Conservation (phyloP, 1,140 invertebrate genomes). For the Physella acuta region DNA sequence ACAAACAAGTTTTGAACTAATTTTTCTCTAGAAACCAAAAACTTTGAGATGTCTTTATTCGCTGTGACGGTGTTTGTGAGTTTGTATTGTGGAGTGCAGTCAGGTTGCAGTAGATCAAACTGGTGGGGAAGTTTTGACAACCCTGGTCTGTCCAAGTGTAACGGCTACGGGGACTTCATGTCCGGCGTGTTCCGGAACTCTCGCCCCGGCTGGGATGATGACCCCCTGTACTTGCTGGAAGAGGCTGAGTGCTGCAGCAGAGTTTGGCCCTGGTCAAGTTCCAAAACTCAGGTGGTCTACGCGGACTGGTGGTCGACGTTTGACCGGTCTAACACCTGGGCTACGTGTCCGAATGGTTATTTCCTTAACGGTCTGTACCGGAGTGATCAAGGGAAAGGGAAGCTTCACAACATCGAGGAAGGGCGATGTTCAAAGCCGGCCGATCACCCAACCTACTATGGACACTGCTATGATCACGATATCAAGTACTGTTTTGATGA, state of each 20-base stretch:
- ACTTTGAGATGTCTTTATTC: too few species aligned
- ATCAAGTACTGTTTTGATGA: background rate
- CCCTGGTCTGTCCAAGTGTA: too few species aligned
- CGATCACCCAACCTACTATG: background rate
- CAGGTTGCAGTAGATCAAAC: too few species aligned
- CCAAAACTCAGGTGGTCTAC: background rate
- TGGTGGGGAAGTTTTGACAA: too few species aligned
- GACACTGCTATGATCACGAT: background rate
- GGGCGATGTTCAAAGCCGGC: background rate
- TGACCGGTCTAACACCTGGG: background rate
- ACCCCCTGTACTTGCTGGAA: constrained; percentile 1
- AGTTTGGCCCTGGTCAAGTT: background rate
- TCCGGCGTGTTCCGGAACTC: too few species aligned
- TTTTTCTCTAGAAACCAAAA: too few species aligned
- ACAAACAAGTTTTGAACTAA: too few species aligned
- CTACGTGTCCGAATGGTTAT: background rate
- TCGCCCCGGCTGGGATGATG: too few species aligned
- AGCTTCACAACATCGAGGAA: background rate
- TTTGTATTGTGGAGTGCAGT: too few species aligned
- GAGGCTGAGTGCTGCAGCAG: background rate
- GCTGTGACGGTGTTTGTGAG: too few species aligned
- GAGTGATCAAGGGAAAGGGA: too few species aligned
- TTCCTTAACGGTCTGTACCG: background rate
- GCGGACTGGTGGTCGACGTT: background rate
- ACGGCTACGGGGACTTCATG: too few species aligned